These are phyloP conservation scores for Sorex fumeus DNA, from an alignment of 2,113 vertebrate species.

Conservation along the genomic window DNA sequence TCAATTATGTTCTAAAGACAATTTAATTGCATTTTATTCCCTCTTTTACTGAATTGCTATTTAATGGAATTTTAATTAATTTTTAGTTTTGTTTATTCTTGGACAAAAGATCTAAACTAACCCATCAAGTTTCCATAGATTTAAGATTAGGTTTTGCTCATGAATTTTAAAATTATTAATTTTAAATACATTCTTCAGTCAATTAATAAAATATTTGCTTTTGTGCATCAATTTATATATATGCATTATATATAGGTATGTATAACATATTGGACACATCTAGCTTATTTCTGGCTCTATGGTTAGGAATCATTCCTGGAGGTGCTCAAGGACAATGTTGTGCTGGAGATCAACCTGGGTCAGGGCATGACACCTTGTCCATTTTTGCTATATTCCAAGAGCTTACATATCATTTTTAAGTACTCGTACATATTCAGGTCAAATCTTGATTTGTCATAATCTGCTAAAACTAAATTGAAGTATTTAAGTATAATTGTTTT, in stretches of 20 bases:
- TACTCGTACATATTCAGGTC: background rate
- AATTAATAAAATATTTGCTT: slow-evolving; percentile 52
- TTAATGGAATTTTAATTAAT: slow-evolving; percentile 68
- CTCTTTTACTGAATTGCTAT: slow-evolving; percentile 67
- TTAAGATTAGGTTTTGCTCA: background rate
- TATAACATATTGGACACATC: no score
- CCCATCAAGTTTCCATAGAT: background rate
- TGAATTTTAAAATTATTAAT: slow-evolving; percentile 34
- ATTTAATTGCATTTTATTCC: slow-evolving; percentile 63
- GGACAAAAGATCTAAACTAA: slow-evolving; percentile 15
- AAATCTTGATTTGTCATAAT: slow-evolving; percentile 15
- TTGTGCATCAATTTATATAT: slow-evolving; percentile 27
- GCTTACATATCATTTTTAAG: slow-evolving; percentile 5
- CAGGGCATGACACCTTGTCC: no score
- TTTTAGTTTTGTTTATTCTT: slow-evolving; percentile 66
- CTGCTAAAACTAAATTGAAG: background rate
- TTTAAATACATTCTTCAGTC: slow-evolving; percentile 12
- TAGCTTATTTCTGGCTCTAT: no score
- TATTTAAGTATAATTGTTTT: background rate
- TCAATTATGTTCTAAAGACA: slow-evolving; percentile 65
- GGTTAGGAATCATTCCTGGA: no score
- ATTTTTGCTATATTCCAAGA: no score
- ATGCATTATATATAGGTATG: no score
- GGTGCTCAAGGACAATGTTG: no score
- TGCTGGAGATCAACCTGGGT: no score